A percentile compares a stretch with the other conserved stretches of the same genome.
Evolutionary conservation across 2,888 invertebrate species (phyloP).

Genomic region (Agonopterix arenella): DNA sequence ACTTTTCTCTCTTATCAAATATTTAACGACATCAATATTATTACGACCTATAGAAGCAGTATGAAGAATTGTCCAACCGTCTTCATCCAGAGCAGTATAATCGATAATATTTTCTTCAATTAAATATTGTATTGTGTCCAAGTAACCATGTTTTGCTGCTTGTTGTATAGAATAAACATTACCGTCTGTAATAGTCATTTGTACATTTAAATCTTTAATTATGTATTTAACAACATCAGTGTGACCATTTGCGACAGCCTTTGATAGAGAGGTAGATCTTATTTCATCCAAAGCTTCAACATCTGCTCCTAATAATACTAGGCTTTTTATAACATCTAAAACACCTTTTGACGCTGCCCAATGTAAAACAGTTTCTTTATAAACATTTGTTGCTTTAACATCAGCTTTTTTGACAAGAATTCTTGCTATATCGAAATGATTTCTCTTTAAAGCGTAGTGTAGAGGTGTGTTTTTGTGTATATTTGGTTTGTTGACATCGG

Average conservation of each 20-base stretch:
- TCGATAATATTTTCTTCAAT: not conserved
- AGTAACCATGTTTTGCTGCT: not conserved
- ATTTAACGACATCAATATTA: conserved; percentile 1
- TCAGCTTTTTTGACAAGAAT: not conserved
- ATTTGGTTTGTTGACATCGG: not conserved
- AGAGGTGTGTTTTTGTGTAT: not conserved
- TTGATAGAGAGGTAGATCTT: not conserved
- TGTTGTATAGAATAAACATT: not conserved
- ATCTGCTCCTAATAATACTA: not conserved
- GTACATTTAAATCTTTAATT: not conserved
- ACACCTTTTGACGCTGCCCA: not conserved
- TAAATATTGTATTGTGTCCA: not conserved
- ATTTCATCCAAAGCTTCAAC: not conserved
- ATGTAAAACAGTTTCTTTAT: not conserved
- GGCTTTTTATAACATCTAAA: not conserved
- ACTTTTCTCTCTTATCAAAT: conserved; percentile 1
- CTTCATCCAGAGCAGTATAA: not conserved
- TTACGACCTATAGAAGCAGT: not conserved
- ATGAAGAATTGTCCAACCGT: not conserved
- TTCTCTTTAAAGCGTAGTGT: not conserved
- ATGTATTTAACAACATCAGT: not conserved
- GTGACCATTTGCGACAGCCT: not conserved
- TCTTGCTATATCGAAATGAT: not conserved
- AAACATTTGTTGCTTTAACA: not conserved
- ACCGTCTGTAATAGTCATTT: not conserved